Percentiles rank a stretch among this genome's conserved stretches.
Evolutionary conservation across 2,888 invertebrate species (phyloP).

Genomic region (Ochropleura leucogaster): DNA sequence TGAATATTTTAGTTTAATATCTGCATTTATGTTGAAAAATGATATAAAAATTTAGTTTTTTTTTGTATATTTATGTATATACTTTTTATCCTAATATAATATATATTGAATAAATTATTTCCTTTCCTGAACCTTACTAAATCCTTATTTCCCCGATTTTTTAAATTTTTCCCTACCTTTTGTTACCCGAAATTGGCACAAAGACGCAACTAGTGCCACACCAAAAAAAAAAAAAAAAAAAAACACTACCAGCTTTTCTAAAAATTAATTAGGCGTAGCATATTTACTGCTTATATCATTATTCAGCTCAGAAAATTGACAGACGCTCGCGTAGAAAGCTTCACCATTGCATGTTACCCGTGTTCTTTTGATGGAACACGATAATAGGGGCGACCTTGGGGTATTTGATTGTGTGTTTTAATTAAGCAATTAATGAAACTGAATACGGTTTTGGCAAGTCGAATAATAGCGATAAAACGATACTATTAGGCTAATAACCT

Average conservation of each 20-base stretch:
- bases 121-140: no score
- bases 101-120: no score
- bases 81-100: no score
- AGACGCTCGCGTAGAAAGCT: slow-evolving; percentile 12
- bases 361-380: slow-evolving; percentile 24
- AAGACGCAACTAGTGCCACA: no score
- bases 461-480: not conserved
- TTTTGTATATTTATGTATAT: no score
- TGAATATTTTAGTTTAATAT: no score
- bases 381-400: slow-evolving; percentile 32
- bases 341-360: slow-evolving; percentile 11
- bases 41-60: no score
- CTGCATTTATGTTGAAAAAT: no score
- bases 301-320: slow-evolving; percentile 15
- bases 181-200: no score
- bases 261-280: not conserved
- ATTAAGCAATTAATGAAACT: slow-evolving; percentile 8
- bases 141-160: no score
- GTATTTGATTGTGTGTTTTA: slow-evolving; percentile 14
- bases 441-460: slow-evolving; percentile 4
- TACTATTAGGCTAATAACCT: not conserved
- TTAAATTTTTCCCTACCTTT: no score
- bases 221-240: no score
- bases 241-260: not conserved
- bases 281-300: not conserved